Evolutionary conservation across 2,113 vertebrate species (phyloP), one percentile per base, ranked within the genome.

Genomic region (Lagopus muta): DNA sequence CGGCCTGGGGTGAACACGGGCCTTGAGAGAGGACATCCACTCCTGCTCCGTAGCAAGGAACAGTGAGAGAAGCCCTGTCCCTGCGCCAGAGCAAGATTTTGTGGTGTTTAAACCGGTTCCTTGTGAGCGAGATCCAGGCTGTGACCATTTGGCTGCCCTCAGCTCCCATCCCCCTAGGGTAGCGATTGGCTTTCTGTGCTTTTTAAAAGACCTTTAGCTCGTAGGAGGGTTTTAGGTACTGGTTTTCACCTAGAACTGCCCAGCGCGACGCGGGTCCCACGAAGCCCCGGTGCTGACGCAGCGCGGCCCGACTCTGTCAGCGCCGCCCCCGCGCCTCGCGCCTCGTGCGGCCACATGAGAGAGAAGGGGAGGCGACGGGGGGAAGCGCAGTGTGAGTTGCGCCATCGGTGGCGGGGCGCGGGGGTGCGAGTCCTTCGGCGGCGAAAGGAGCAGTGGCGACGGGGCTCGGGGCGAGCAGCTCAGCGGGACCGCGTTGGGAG

Each of bases 121-220:
- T 8, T 1, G 3, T 4, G 34, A 2, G 40, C 5, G 9, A 25
- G 57, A 50, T 11, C 6, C 28, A 1, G 38, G 4, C 21, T 13
- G 57, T 10, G 14, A 0, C 3, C 5, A 5, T 0, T 1, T 8
- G 27, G 48, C 6, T 3, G 25, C 3, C 2, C 28, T 6, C 40
- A 2, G 4, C 65, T 12, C 18, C 45, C 67, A 6, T 1, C 54
- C n/a, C 15, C 11, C 36, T 17, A 6, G 3, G 24, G 13, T 7
- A 10, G 5, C 3, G 24, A 10, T 32, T 18, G 6, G 2, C 43
- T 25, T 40, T 15, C 10, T 20, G 14, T 3, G 27, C 5, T 45
- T 50, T n/a, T 6, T 40, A 1, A 7, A 45, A 5, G 25, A 16
- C 45, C 28, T 16, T 43, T 6, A 7, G 27, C 17, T 11, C 4